A percentile compares a stretch with the other conserved stretches of the same genome.
phyloP scores from a whole-genome alignment of 2,797 vertebrate genomes.

The Steatocranus sp. region DNA sequence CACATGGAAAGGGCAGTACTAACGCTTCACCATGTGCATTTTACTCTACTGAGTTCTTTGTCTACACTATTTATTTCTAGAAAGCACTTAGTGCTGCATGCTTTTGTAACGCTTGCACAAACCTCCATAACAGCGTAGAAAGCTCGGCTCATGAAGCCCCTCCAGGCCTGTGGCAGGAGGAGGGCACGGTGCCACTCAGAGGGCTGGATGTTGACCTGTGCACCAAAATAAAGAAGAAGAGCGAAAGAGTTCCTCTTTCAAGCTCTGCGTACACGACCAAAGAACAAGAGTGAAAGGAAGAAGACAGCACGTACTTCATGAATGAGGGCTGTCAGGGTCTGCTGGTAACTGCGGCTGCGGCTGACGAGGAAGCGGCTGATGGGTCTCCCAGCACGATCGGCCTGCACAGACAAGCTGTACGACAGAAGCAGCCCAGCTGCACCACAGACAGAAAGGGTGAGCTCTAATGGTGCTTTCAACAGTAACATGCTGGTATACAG shows the following conservation, averaged over 20 bases:
- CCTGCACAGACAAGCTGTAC: slow-evolving; percentile 86
- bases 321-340: slow-evolving; percentile 84
- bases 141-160: slow-evolving; percentile 85
- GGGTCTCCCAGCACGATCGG: slow-evolving; percentile 84
- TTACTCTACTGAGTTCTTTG: not conserved
- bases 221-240: not conserved
- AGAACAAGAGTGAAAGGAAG: not conserved
- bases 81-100: not conserved
- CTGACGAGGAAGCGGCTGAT: slow-evolving; percentile 83
- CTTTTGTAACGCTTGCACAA: not conserved
- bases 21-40: not conserved
- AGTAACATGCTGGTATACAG: fast-evolving
- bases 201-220: slow-evolving; percentile 91
- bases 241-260: fast-evolving
- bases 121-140: slow-evolving; percentile 90
- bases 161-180: slow-evolving; percentile 88
- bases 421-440: slow-evolving; percentile 88
- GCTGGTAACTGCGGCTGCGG: slow-evolving; percentile 88
- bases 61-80: fast-evolving
- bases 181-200: slow-evolving; percentile 93
- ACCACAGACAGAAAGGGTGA: not conserved
- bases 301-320: slow-evolving; percentile 78
- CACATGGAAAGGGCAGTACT: not conserved
- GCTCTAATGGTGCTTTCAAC: fast-evolving
- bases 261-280: not conserved